Evolutionary conservation across 2,113 vertebrate genomes (phyloP), one percentile per base, ranked within the genome.

Genomic region (Bolborhynchus lineola): DNA sequence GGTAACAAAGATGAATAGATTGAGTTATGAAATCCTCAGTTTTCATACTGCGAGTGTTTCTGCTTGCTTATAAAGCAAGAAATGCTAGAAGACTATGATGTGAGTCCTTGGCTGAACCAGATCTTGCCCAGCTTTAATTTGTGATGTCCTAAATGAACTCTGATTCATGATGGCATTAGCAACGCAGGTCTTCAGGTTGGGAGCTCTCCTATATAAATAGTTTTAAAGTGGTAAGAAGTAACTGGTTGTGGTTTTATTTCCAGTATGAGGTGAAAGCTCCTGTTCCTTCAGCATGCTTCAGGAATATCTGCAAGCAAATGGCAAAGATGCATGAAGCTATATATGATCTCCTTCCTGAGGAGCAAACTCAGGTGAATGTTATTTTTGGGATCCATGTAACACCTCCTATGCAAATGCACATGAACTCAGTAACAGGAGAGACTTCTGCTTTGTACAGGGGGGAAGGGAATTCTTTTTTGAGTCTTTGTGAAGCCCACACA

Each of bases 211-310:
- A 1, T 25, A 18, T 26, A 13, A 88, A 46, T 42, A 28, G 6
- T 23, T 81, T 10, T 2, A 1, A 59, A 18, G 62, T 8, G 33
- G 9, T 21, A 60, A 82, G 41, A 67, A 47, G 24, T 95, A 75
- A 95, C 49, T 15, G 24, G 4, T 46, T 65, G 23, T 96, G 35
- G 79, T 82, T 96, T 95, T 55, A 65, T 81, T 97, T 71, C 28
- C 98, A 99, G 99, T 99, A 99, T 80, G 99, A 99, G 86, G 99
- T 99, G 90, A 99, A 99, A 96, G 99, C 99, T 59, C 99, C 99
- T 6, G 99, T 99, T 98, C 99, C 99, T 28, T 99, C 99, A 11
- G 88, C 98, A 16, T 99, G 99, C 96, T 99, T 99, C 98, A 98
- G 99, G 80, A 99, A 99, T 94, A 98, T 99, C 97, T 99, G 99